Conservation (phyloP, 2,113 vertebrate species). For the Rhinopomastus cyanomelas region DNA sequence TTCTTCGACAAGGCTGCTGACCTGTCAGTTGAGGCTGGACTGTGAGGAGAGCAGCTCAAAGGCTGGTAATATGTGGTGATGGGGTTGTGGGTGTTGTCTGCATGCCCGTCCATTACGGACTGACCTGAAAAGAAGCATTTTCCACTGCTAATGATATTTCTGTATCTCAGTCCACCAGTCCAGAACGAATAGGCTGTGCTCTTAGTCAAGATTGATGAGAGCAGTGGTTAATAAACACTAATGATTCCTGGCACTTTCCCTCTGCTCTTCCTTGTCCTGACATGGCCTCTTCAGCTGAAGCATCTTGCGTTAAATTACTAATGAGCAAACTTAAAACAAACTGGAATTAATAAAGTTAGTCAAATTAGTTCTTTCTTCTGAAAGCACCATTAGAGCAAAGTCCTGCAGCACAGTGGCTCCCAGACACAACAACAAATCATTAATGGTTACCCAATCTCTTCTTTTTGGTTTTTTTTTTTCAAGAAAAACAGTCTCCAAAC, state of each 20-base stretch:
- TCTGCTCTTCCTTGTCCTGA: constrained; percentile 55
- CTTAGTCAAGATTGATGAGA: constrained; percentile 56
- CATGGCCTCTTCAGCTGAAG: constrained; percentile 58
- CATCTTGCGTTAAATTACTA: constrained; percentile 68
- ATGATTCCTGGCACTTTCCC: constrained; percentile 59
- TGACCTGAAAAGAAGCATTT: constrained; percentile 61
- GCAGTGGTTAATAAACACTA: constrained; percentile 59
- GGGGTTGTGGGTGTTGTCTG: neutral
- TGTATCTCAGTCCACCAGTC: constrained; percentile 60
- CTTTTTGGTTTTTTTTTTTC: neutral
- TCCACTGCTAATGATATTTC: constrained; percentile 63
- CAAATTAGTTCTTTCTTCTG: constrained; percentile 44
- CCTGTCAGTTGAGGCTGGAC: neutral
- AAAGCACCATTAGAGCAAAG: constrained; percentile 41
- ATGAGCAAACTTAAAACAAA: constrained; percentile 73
- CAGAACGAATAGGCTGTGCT: constrained; percentile 66
- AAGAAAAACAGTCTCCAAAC: neutral
- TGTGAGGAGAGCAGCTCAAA: neutral
- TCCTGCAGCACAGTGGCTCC: constrained; percentile 49
- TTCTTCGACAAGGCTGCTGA: constrained; percentile 1
- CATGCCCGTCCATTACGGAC: constrained; percentile 2
- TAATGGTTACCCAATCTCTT: neutral
- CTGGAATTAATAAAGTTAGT: constrained; percentile 66
- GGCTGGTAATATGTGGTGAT: neutral
- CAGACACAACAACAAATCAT: constrained; percentile 53